These are phyloP conservation scores for Dasyurus viverrinus DNA, from an alignment of 2,113 vertebrate genomes.

Conservation along the genomic window DNA sequence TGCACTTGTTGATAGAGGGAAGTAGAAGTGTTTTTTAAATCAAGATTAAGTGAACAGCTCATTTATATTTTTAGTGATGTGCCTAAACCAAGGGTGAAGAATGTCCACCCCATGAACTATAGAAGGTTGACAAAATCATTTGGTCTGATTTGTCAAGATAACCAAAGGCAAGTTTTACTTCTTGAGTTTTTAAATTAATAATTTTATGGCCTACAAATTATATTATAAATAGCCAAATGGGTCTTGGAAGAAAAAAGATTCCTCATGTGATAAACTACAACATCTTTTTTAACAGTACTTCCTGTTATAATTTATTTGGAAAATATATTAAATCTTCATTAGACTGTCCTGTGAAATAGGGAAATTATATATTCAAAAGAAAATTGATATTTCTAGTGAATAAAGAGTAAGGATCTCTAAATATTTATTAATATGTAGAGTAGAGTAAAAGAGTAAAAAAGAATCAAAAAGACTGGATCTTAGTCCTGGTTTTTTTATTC, in stretches of 20 bases:
- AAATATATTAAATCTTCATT: constrained; percentile 28
- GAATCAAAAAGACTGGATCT: not conserved
- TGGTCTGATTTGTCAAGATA: no score
- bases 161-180: no score
- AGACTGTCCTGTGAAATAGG: not conserved
- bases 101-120: no score
- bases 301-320: not conserved
- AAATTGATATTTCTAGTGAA: not conserved
- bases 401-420: not conserved
- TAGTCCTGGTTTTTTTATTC: not conserved
- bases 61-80: constrained; percentile 41
- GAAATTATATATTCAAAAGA: constrained; percentile 26
- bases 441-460: not conserved
- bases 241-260: no score
- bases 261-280: not conserved
- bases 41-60: constrained; percentile 65
- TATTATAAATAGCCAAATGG: no score
- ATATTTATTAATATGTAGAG: not conserved
- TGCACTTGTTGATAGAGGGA: constrained; percentile 54
- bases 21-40: constrained; percentile 56
- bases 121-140: no score
- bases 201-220: no score
- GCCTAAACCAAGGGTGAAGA: not conserved
- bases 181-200: no score
- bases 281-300: constrained; percentile 51